Conservation (phyloP, 2,797 vertebrate species). For the Pangasius macronema region DNA sequence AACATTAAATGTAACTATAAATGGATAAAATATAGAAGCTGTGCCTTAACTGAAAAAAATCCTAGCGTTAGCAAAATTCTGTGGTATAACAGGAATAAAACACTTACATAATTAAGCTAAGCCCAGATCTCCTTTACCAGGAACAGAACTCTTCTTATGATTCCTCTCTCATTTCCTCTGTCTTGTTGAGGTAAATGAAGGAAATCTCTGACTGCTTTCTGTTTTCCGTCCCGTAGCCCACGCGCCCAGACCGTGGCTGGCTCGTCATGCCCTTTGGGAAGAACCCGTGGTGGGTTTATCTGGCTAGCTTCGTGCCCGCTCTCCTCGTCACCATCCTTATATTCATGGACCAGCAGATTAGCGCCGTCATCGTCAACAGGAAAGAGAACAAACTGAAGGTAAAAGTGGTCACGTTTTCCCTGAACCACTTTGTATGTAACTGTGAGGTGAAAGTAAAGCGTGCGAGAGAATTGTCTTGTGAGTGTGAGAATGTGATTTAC, state of each 20-base stretch:
- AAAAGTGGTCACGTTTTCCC: not conserved
- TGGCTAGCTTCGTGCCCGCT: conserved; percentile 89
- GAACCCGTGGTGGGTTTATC: conserved; percentile 96
- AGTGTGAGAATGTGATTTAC: not conserved
- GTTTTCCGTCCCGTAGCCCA: conserved; percentile 77
- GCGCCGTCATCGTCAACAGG: conserved; percentile 93
- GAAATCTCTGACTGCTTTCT: not conserved
- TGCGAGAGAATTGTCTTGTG: not conserved
- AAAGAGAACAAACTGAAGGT: conserved; percentile 95
- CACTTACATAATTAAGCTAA: not conserved
- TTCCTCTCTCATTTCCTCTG: not conserved
- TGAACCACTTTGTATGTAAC: not conserved
- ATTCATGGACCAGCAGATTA: conserved; percentile 99
- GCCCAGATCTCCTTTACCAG: not conserved
- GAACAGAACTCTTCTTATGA: not conserved
- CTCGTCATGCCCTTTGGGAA: conserved; percentile 92
- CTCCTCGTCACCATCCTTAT: conserved; percentile 96
- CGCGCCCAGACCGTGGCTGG: conserved; percentile 88
- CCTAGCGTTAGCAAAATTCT: not conserved
- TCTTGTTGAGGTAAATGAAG: not conserved
- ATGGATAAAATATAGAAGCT: not conserved
- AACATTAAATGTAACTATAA: too few species aligned
- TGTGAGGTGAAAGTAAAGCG: not conserved
- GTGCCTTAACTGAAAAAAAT: not conserved
- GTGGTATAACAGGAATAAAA: not conserved